Evolutionary conservation across 2,797 vertebrate genomes (phyloP).

Genomic region (Babyrousa celebensis): DNA sequence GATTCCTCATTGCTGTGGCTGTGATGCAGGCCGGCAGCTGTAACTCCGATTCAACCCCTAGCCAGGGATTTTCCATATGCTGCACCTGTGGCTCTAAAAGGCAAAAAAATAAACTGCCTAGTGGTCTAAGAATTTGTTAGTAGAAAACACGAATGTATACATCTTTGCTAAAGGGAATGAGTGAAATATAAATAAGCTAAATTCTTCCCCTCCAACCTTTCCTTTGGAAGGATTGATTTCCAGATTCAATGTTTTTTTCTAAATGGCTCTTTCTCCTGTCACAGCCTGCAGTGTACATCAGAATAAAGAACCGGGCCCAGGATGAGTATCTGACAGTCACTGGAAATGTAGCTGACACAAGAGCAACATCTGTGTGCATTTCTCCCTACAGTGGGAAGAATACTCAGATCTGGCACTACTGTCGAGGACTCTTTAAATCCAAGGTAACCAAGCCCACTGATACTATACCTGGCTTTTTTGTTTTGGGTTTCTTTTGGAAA

Average conservation of each 20-base stretch:
- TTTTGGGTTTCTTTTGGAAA: neutral
- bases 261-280: neutral
- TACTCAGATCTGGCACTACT: conserved; percentile 94
- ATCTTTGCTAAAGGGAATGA: neutral
- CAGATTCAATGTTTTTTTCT: neutral
- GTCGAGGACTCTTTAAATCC: conserved; percentile 92
- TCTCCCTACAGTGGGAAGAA: conserved; percentile 86
- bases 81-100: no score
- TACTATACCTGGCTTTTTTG: accelerated
- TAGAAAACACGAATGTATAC: neutral
- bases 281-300: conserved; percentile 92
- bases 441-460: conserved; percentile 89
- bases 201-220: neutral
- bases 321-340: conserved; percentile 91
- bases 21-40: no score
- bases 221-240: neutral
- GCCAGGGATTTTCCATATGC: no score
- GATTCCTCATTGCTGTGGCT: no score
- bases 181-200: neutral
- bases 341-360: conserved; percentile 85
- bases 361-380: conserved; percentile 89
- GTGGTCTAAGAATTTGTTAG: neutral
- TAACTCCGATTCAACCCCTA: no score
- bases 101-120: no score
- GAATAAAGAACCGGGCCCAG: conserved; percentile 91